Evolutionary conservation across 1,140 invertebrate genomes (phyloP).

Genomic region (Magallana ariakensis): DNA sequence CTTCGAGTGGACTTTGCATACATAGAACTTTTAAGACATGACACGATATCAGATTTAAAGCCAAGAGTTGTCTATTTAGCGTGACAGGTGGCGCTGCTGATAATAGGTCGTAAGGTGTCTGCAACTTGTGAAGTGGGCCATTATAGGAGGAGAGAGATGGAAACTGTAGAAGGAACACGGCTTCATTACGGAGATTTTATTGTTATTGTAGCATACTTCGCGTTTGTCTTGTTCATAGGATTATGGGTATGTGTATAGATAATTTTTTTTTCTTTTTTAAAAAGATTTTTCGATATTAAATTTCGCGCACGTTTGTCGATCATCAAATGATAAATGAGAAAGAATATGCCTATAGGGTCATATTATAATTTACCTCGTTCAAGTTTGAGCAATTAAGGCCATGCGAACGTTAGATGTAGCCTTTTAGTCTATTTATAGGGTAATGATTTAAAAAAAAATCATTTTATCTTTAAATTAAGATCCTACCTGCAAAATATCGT

Average conservation of each 20-base stretch:
- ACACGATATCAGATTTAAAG: not conserved
- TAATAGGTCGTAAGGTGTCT: too few species aligned
- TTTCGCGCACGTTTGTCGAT: not conserved
- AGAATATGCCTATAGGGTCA: not conserved
- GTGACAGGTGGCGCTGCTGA: too few species aligned
- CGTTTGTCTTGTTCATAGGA: slow-evolving; percentile 75
- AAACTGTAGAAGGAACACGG: slow-evolving; percentile 61
- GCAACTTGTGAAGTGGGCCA: too few species aligned
- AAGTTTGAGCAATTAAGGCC: too few species aligned
- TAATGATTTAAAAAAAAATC: too few species aligned
- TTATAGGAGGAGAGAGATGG: not conserved
- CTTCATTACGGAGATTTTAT: slow-evolving; percentile 74
- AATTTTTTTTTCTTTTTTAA: not conserved
- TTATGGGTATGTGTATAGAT: slow-evolving; percentile 74
- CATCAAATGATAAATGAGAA: not conserved
- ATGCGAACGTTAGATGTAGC: too few species aligned
- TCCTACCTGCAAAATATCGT: too few species aligned
- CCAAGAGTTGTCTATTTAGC: too few species aligned
- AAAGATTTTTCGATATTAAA: too few species aligned
- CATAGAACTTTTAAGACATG: not conserved
- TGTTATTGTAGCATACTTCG: slow-evolving; percentile 78
- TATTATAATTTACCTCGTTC: too few species aligned
- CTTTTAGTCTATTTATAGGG: too few species aligned
- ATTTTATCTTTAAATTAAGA: too few species aligned
- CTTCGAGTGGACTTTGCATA: not conserved